Evolutionary conservation across 2,888 invertebrate species (phyloP).

Genomic region (Pristionchus exspectatus): DNA sequence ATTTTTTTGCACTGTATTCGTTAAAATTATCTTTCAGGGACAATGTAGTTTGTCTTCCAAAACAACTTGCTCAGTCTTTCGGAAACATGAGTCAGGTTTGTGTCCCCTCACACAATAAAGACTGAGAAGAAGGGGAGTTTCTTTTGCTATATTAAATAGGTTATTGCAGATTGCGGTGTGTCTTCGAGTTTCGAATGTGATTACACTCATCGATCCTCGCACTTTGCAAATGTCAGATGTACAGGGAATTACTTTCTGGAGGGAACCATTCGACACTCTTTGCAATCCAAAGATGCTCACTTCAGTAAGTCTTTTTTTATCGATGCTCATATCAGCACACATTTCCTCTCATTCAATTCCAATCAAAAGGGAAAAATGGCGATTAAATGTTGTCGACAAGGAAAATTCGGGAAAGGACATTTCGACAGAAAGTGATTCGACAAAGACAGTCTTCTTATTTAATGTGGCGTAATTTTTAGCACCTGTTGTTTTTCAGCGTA

Average conservation of each 20-base stretch:
- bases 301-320: conserved; percentile 77
- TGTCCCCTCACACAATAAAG: not conserved
- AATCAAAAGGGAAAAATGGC: too few species aligned
- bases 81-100: conserved; percentile 87
- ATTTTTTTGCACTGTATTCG: not conserved
- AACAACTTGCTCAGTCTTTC: conserved; percentile 86
- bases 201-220: conserved; percentile 93
- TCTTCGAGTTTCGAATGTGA: conserved; percentile 89
- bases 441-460: too few species aligned
- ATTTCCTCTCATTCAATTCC: too few species aligned
- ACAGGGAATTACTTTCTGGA: conserved; percentile 86
- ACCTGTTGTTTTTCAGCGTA: too few species aligned
- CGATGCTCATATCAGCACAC: not conserved
- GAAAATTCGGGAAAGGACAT: too few species aligned
- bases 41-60: conserved; percentile 75
- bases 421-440: too few species aligned
- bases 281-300: conserved; percentile 92
- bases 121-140: not conserved
- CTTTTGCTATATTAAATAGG: not conserved
- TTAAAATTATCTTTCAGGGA: conserved; percentile 61
- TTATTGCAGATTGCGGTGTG: conserved; percentile 88
- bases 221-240: conserved; percentile 79
- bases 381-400: not conserved
- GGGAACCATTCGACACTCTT: conserved; percentile 90
- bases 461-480: too few species aligned